Evolutionary conservation across 2,113 vertebrate genomes (phyloP), one percentile per base, ranked within the genome.

Genomic region (Ceyx cyanopectus): DNA sequence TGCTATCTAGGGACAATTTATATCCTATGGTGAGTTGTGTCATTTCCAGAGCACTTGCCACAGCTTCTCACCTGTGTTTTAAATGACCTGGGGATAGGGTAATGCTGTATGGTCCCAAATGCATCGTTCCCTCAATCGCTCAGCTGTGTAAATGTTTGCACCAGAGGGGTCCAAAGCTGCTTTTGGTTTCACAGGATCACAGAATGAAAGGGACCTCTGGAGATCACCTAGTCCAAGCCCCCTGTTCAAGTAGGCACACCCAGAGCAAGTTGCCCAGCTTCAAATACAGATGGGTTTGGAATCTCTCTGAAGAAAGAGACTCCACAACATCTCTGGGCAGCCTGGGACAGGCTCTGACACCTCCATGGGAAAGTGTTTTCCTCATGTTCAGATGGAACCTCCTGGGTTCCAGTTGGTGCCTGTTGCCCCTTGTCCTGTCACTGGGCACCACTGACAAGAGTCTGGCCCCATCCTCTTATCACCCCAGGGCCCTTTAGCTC

Each of bases 11-110:
- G 87, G 94, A 82, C 14, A 79, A 69, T 87, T 87, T 30, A 23
- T 16, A 27, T 1, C 8, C 3, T n/a, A 2, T 12, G 7, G 30
- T 1, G 57, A 57, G 40, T 68, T 57, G 21, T 26, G 54, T 0
- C 0, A 0, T 69, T 93, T 76, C 75, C 85, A 81, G 81, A 92
- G 18, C 40, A 1, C 81, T 92, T 86, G 48, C 66, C 57, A 66
- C 62, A 29, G 41, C 30, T 94, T 73, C 67, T 95, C 89, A 95
- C 87, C 85, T 89, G 81, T 60, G 40, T 14, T 92, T 66, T 54
- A 45, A 68, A 69, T 7, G 78, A 82, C 37, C 37, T 6, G 41
- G 34, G 53, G 40, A n/a, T 5, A 53, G 50, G 27, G 22, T 43
- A 27, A 73, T 20, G 22, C 29, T 21, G 26, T 2, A 4, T 0